Base-by-base conservation (phyloP, 2,113 vertebrate genomes). In the Mesoclemmys tuberculata region DNA sequence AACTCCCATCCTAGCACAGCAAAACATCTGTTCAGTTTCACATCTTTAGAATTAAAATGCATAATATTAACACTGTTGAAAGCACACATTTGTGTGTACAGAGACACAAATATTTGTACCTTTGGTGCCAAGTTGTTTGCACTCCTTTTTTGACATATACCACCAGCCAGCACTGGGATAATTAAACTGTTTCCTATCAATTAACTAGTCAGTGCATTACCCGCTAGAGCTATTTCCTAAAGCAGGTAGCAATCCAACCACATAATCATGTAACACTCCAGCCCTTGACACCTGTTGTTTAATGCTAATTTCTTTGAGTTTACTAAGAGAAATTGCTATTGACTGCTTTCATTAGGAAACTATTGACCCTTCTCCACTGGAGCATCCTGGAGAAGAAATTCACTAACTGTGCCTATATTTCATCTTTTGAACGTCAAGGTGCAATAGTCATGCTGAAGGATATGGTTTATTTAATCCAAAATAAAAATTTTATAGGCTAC, bases 261-360 rank as follows among this genome's bases (percentile, higher is more conserved):
- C 95, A 90, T 79, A 96, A 97, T 89, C 87, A 51, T 87, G 88
- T 86, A 95, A 96, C 97, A 96, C 94, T 96, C 95, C 87, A 1
- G 6, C 82, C 51, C 91, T 61, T 87, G 21, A 48, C 82, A 92
- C 90, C 93, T 96, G 95, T 96, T 98, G 96, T 98, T 98, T 97
- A 96, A 97, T 90, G 90, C 96, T 98, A 98, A 98, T 99, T 98
- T 98, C 97, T 97, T 97, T 93, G 96, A 96, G 97, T 97, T 98
- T 98, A 97, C 97, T 96, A 98, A 97, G 97, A 99, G 96, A 98
- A 98, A 99, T 98, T 98, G 98, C 98, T 99, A 99, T 98, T 98
- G 99, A 99, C 98, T 98, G 95, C 96, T 96, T 98, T 98, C 97
- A 99, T 99, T 98, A 98, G 97, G 95, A 98, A 98, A 97, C 97